Conservation (phyloP, 1,140 invertebrate genomes). For the Heliconius eleuchia region DNA sequence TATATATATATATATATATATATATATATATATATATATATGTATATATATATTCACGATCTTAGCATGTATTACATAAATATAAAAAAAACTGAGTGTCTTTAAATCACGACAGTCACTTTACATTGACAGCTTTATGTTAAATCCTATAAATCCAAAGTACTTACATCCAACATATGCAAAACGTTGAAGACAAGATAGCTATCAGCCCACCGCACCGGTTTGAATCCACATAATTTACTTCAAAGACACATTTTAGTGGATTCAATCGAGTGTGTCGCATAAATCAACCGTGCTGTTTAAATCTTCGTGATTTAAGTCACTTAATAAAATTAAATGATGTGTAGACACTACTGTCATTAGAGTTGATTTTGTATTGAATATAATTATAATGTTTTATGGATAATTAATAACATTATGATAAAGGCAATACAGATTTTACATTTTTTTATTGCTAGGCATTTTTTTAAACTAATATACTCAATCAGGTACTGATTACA, state of each 20-base stretch:
- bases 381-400: not conserved
- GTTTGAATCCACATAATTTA: constrained; percentile 36
- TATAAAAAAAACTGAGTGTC: not conserved
- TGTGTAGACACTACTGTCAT: not conserved
- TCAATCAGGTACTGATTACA: too few relatives aligned
- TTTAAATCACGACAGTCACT: not conserved
- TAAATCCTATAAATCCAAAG: constrained; percentile 3
- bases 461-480: too few relatives aligned
- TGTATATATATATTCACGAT: not conserved
- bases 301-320: constrained; percentile 56
- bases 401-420: too few relatives aligned
- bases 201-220: constrained; percentile 21
- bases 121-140: constrained; percentile 6
- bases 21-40: too few relatives aligned
- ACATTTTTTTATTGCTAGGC: too few relatives aligned
- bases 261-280: constrained; percentile 34
- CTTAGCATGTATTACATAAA: not conserved
- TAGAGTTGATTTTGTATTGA: not conserved
- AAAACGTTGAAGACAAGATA: constrained; percentile 25
- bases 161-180: constrained; percentile 7
- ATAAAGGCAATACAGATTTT: too few relatives aligned
- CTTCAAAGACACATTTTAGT: constrained; percentile 45
- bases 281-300: constrained; percentile 54
- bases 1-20: too few relatives aligned
- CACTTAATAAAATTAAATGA: constrained; percentile 44